phyloP scores from a whole-genome alignment of 2,797 vertebrate species.

The Syngnathus acus region DNA sequence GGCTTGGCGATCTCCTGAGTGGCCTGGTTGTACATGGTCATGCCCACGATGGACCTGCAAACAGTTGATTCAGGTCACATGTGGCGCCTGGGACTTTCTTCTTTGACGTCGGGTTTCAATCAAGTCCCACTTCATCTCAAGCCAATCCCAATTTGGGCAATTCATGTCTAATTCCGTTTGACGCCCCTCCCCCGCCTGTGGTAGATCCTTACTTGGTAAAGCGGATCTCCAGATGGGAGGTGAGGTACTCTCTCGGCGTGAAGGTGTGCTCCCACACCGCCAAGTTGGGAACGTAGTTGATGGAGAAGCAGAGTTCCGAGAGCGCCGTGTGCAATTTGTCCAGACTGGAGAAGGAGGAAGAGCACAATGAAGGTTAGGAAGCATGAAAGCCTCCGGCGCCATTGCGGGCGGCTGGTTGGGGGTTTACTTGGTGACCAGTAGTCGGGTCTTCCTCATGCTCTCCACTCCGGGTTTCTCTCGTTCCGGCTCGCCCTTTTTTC shows the following conservation, averaged over 20 bases:
- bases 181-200: too few relatives aligned
- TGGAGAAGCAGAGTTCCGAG: slow-evolving; percentile 98
- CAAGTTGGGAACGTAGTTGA: slow-evolving; percentile 98
- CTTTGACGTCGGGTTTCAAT: too few relatives aligned
- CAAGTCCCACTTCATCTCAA: too few relatives aligned
- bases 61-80: too few relatives aligned
- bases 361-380: neutral
- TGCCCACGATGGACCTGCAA: slow-evolving; percentile 69
- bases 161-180: neutral
- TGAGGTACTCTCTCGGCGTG: slow-evolving; percentile 95
- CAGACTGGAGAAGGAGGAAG: slow-evolving; percentile 61
- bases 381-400: neutral
- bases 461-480: slow-evolving; percentile 96
- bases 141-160: neutral
- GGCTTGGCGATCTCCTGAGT: slow-evolving; percentile 99
- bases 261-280: slow-evolving; percentile 98
- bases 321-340: slow-evolving; percentile 98
- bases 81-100: too few relatives aligned
- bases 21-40: slow-evolving; percentile 99
- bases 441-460: slow-evolving; percentile 98
- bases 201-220: slow-evolving; percentile 89
- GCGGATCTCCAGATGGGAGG: slow-evolving; percentile 97
- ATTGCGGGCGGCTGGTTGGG: too few relatives aligned
- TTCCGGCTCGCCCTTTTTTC: slow-evolving; percentile 94
- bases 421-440: slow-evolving; percentile 75